A percentile compares a stretch with the other conserved stretches of the same genome.
Conservation (phyloP, 2,888 invertebrate species). For the Meiosimyza platycephala region DNA sequence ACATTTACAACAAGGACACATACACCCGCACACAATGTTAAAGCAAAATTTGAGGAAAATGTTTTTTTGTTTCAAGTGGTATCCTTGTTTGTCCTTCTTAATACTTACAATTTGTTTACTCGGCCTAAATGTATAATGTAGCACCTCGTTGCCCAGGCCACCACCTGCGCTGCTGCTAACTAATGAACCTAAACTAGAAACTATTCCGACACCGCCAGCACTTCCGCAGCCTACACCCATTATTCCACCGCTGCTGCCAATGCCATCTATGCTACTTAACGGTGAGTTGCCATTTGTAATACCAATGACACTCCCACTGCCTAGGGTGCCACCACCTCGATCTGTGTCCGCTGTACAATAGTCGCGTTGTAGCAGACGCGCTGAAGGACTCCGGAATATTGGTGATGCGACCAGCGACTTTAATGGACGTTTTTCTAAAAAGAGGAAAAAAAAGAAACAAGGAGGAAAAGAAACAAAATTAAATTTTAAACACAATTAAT, state of each 20-base stretch:
- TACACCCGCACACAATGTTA: neutral
- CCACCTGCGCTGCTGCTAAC: conserved; percentile 51
- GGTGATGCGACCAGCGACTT: conserved; percentile 65
- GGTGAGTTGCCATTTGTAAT: conserved; percentile 49
- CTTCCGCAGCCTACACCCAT: conserved; percentile 39
- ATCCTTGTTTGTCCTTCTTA: conserved; percentile 26
- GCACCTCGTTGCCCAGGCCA: conserved; percentile 64
- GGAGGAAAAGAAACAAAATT: conserved; percentile 18
- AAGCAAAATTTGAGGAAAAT: neutral
- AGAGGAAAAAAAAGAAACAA: neutral
- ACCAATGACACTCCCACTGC: conserved; percentile 51
- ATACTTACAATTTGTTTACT: conserved; percentile 68
- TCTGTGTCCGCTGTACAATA: conserved; percentile 61
- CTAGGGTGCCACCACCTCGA: conserved; percentile 51
- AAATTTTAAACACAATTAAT: neutral
- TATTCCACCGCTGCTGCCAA: neutral
- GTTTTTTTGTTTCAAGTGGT: conserved; percentile 25
- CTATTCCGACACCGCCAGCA: conserved; percentile 40
- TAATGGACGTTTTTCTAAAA: conserved; percentile 66
- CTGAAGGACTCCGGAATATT: conserved; percentile 66
- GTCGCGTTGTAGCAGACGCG: conserved; percentile 66
- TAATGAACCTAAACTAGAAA: conserved; percentile 58
- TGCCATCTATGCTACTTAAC: conserved; percentile 47
- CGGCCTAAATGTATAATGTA: conserved; percentile 68
- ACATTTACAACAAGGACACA: neutral